phyloP scores from a whole-genome alignment of 1,140 invertebrate genomes.

The Periplaneta americana region DNA sequence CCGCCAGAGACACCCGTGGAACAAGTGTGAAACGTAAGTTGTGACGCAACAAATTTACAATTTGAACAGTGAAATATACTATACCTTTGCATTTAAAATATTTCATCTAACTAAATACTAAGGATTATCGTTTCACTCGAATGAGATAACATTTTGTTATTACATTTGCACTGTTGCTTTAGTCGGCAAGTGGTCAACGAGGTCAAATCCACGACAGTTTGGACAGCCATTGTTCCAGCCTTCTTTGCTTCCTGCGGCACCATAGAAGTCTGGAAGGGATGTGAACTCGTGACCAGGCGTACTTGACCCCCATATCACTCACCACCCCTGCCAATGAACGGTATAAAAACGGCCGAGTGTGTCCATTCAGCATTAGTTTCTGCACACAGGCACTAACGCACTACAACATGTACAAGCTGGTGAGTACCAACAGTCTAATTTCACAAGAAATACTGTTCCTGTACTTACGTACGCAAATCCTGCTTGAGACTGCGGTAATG shows the following conservation, averaged over 20 bases:
- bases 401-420: neutral
- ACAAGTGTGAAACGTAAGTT: too few relatives aligned
- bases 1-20: too few relatives aligned
- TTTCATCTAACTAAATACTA: too few relatives aligned
- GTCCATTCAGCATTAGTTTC: neutral
- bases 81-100: too few relatives aligned
- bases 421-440: neutral
- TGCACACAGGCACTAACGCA: neutral
- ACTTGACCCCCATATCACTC: neutral
- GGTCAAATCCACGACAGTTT: neutral
- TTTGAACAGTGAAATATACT: too few relatives aligned
- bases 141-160: too few relatives aligned
- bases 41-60: too few relatives aligned
- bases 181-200: neutral
- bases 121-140: too few relatives aligned
- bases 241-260: neutral
- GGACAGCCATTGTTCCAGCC: neutral
- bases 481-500: too few relatives aligned
- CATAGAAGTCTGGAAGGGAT: neutral
- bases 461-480: too few relatives aligned
- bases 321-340: neutral
- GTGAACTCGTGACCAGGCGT: neutral
- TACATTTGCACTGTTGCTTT: too few relatives aligned
- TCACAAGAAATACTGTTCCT: constrained; percentile 1
- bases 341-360: neutral